phyloP scores from a whole-genome alignment of 2,888 invertebrate genomes.

The Idaea straminata region DNA sequence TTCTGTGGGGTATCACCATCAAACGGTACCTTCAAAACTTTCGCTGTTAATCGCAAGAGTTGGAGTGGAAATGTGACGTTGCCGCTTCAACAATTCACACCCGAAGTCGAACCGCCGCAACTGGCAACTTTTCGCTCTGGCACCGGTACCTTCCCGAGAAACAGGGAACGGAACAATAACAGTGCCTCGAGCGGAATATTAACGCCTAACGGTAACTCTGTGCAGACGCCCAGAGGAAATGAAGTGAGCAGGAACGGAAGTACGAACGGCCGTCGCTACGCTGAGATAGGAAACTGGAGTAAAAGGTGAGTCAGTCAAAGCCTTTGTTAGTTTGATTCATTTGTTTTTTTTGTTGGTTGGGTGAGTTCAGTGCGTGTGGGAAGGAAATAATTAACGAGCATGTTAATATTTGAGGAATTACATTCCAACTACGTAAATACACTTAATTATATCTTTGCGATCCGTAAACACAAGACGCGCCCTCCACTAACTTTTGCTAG shows the following conservation, averaged over 20 bases:
- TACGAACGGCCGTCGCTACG: constrained; percentile 78
- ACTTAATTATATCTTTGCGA: background rate
- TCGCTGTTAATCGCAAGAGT: constrained; percentile 76
- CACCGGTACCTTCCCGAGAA: constrained; percentile 75
- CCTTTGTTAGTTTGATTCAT: constrained; percentile 32
- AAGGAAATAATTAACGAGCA: constrained; percentile 23
- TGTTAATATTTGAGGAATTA: constrained; percentile 10
- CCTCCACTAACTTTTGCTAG: constrained; percentile 60
- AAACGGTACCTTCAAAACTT: constrained; percentile 74
- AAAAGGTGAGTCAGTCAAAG: constrained; percentile 65
- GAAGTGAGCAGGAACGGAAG: constrained; percentile 77
- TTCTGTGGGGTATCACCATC: constrained; percentile 75
- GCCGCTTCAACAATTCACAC: constrained; percentile 71
- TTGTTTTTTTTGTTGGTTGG: constrained; percentile 23
- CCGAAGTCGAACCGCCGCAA: constrained; percentile 66
- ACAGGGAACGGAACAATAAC: constrained; percentile 75
- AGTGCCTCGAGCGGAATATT: constrained; percentile 70
- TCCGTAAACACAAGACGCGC: constrained; percentile 23
- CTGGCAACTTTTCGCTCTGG: constrained; percentile 74
- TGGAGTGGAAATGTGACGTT: constrained; percentile 78
- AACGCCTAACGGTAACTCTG: constrained; percentile 76
- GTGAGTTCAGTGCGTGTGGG: constrained; percentile 19
- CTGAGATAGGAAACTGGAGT: constrained; percentile 81
- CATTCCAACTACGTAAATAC: constrained; percentile 2
- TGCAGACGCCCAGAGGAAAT: constrained; percentile 74